phyloP scores from a whole-genome alignment of 2,888 invertebrate species.

The Disparrhopalites patrizii region DNA sequence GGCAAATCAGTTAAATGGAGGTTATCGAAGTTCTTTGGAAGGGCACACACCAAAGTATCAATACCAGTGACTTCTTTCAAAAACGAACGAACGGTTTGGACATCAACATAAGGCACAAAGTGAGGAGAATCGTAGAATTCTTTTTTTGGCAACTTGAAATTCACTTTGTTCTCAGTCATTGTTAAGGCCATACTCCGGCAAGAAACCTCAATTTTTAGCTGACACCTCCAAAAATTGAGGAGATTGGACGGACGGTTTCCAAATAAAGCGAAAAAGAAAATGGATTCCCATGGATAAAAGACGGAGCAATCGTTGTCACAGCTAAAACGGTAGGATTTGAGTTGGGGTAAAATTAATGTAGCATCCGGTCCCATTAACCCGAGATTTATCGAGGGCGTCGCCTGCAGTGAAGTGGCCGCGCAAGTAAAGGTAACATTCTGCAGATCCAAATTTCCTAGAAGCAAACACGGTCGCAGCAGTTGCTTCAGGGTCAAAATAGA shows the following conservation, averaged over 20 bases:
- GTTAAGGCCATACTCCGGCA: neutral
- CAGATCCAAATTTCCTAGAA: neutral
- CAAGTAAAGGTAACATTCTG: slow-evolving; percentile 1
- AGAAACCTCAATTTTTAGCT: neutral
- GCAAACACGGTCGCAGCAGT: slow-evolving; percentile 4
- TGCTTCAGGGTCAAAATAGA: neutral
- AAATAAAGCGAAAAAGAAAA: slow-evolving; percentile 13
- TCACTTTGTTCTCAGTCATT: neutral
- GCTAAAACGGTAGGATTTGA: neutral
- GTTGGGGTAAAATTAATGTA: neutral
- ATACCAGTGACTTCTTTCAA: neutral
- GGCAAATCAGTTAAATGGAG: neutral
- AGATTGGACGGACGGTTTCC: neutral
- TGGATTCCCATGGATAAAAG: slow-evolving; percentile 4
- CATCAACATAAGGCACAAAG: slow-evolving; percentile 1
- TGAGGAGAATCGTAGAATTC: slow-evolving; percentile 16
- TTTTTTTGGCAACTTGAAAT: slow-evolving; percentile 3
- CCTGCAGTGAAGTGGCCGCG: too few species aligned
- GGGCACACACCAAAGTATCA: neutral
- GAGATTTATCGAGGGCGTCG: too few species aligned
- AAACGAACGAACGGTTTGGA: neutral
- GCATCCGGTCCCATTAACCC: too few species aligned
- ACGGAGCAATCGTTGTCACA: slow-evolving; percentile 2
- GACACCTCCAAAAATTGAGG: neutral
- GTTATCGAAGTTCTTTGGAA: slow-evolving; percentile 6